phyloP scores from a whole-genome alignment of 1,140 invertebrate genomes.

The Lysiphlebus fabarum region DNA sequence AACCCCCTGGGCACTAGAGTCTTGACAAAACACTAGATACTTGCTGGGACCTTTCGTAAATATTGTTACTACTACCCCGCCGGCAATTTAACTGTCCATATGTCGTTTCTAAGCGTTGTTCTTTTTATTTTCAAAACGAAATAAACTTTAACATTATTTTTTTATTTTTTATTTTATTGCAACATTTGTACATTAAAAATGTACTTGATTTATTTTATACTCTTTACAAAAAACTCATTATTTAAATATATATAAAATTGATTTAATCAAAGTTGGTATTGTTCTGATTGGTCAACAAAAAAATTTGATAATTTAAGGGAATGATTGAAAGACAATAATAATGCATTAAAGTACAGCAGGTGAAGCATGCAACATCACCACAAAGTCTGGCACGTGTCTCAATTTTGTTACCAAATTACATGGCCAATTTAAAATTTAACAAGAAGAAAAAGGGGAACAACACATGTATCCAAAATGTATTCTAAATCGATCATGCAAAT shows the following conservation, averaged over 20 bases:
- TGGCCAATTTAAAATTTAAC: constrained; percentile 42
- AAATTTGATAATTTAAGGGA: no score
- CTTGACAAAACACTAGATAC: constrained; percentile 53
- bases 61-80: constrained; percentile 54
- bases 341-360: background rate
- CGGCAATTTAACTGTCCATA: constrained; percentile 52
- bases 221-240: no score
- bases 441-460: no score
- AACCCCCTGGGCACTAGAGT: constrained; percentile 36
- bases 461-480: background rate
- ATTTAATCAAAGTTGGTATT: no score
- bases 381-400: constrained; percentile 44
- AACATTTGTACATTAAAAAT: background rate
- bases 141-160: constrained; percentile 14
- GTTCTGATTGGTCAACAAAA: no score
- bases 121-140: constrained; percentile 41
- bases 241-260: no score
- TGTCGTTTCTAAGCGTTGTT: constrained; percentile 44
- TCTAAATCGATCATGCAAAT: no score
- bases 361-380: constrained; percentile 21
- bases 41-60: constrained; percentile 50
- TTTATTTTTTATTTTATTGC: constrained; percentile 3
- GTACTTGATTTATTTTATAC: no score
- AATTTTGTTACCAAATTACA: constrained; percentile 45
- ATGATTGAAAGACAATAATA: no score